Evolutionary conservation across 2,888 invertebrate species (phyloP).

Genomic region (Drosophila melanosoma): DNA sequence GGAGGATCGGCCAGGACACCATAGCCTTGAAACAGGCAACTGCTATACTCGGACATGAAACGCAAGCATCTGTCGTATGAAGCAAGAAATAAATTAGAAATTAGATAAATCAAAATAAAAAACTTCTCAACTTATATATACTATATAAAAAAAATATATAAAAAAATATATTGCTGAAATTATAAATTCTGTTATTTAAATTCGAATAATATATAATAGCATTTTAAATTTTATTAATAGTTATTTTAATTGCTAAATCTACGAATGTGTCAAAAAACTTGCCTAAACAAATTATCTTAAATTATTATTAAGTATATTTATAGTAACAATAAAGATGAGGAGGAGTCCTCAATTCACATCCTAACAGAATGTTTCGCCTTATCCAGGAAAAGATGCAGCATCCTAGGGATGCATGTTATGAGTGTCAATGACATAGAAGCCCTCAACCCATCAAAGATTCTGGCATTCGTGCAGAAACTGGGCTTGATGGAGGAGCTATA

Average conservation of each 20-base stretch:
- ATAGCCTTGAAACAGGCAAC: constrained; percentile 93
- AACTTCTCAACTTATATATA: neutral
- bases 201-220: neutral
- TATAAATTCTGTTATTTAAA: neutral
- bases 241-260: neutral
- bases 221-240: neutral
- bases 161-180: neutral
- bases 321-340: too few relatives aligned
- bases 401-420: too few relatives aligned
- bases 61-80: constrained; percentile 88
- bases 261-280: neutral
- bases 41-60: constrained; percentile 92
- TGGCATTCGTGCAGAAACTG: too few relatives aligned
- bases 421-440: too few relatives aligned
- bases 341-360: too few relatives aligned
- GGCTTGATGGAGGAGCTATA: too few relatives aligned
- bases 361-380: too few relatives aligned
- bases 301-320: neutral
- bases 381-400: too few relatives aligned
- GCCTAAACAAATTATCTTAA: neutral
- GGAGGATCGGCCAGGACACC: constrained; percentile 92
- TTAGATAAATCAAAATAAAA: neutral
- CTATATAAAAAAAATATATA: neutral
- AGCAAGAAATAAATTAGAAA: neutral
- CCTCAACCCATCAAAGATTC: too few relatives aligned